Evolutionary conservation across 2,797 vertebrate genomes (phyloP).

Genomic region (Silurus lanzhouensis): DNA sequence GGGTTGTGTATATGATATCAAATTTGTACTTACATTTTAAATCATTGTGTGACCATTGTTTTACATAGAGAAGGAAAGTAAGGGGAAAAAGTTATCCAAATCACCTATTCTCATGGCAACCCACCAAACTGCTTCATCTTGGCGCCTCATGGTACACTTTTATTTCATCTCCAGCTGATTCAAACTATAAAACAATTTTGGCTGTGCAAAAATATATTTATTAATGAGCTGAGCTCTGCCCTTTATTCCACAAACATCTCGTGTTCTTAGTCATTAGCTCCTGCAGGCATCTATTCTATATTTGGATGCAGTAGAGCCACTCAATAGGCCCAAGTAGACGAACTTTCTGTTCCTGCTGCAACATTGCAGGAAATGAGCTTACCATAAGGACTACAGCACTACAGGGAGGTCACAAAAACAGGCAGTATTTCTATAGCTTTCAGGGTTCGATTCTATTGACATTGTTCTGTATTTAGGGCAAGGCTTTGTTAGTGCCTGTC

Average conservation of each 20-base stretch:
- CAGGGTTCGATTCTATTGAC: conserved; percentile 7
- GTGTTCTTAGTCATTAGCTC: too few relatives aligned
- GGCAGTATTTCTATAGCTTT: not conserved
- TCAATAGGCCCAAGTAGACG: not conserved
- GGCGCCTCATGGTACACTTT: not conserved
- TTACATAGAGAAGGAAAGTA: not conserved
- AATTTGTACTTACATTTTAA: too few relatives aligned
- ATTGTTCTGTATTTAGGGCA: not conserved
- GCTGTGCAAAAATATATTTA: not conserved
- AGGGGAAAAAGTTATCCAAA: not conserved
- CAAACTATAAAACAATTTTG: not conserved
- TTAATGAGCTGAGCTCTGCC: not conserved
- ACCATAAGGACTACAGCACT: not conserved
- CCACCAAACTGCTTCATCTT: not conserved
- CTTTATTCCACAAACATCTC: not conserved
- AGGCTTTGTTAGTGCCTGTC: not conserved
- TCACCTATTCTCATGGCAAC: not conserved
- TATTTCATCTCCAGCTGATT: too few relatives aligned
- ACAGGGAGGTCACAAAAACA: not conserved
- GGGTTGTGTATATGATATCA: too few relatives aligned
- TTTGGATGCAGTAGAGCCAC: not conserved
- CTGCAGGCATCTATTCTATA: not conserved
- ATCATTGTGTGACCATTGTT: not conserved
- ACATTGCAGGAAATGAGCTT: not conserved
- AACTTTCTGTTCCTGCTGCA: not conserved